Conservation (phyloP, 2,113 vertebrate species). For the Tetrao urogallus region DNA sequence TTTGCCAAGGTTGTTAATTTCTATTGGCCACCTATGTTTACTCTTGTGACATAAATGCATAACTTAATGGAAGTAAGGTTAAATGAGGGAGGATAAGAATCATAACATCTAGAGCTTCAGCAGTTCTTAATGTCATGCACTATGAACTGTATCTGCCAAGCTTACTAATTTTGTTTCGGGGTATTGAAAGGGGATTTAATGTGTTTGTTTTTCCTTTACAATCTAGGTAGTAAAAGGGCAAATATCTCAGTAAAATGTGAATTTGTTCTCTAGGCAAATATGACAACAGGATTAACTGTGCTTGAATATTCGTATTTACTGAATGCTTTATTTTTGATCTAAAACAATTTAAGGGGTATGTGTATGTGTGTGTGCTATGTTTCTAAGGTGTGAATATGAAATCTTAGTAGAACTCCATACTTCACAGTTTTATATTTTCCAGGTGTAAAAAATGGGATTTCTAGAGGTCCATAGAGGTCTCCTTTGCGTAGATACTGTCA, state of each 20-base stretch:
- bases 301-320: neutral
- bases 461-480: neutral
- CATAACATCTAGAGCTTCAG: neutral
- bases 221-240: neutral
- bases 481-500: neutral
- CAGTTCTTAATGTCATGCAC: neutral
- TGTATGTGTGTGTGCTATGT: neutral
- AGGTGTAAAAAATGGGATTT: neutral
- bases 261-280: neutral
- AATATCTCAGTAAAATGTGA: neutral
- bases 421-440: neutral
- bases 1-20: neutral
- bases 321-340: neutral
- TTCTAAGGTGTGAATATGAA: neutral
- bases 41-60: neutral
- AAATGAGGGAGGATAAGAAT: neutral
- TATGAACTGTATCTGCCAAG: neutral
- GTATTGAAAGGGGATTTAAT: neutral
- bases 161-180: neutral
- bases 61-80: neutral
- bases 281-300: neutral
- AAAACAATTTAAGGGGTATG: neutral
- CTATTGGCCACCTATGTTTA: neutral
- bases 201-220: neutral
- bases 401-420: neutral